These are phyloP conservation scores for Paguma larvata DNA, from an alignment of 2,797 vertebrate species.

Conservation along the genomic window DNA sequence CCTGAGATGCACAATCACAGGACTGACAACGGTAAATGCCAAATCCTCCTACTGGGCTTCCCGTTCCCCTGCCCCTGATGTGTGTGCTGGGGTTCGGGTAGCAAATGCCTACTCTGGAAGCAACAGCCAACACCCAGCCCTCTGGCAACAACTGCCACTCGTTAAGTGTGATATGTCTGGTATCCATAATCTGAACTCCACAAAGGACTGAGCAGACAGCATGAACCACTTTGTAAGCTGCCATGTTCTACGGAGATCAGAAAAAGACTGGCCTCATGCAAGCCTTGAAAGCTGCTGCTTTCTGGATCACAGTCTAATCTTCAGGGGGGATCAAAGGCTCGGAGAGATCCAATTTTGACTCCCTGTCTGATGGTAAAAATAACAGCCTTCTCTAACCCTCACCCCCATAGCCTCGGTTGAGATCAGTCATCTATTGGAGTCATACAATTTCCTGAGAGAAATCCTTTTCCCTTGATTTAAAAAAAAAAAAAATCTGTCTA, in stretches of 20 bases:
- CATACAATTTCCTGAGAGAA: slow-evolving; percentile 84
- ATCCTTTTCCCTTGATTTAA: slow-evolving; percentile 78
- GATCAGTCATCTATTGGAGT: slow-evolving; percentile 83
- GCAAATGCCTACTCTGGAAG: slow-evolving; percentile 72
- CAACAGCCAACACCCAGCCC: slow-evolving; percentile 32
- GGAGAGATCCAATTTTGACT: slow-evolving; percentile 82
- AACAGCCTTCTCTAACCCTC: slow-evolving; percentile 78
- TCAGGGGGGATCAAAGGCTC: slow-evolving; percentile 83
- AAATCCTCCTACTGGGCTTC: slow-evolving; percentile 62
- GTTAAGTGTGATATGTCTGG: slow-evolving; percentile 90
- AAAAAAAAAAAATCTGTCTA: slow-evolving; percentile 61
- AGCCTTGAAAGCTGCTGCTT: slow-evolving; percentile 82
- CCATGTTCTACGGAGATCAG: slow-evolving; percentile 87
- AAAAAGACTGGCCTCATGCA: slow-evolving; percentile 83
- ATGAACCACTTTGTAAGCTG: slow-evolving; percentile 88
- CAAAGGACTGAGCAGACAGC: slow-evolving; percentile 88
- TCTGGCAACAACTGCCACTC: slow-evolving; percentile 81
- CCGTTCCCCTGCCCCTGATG: slow-evolving; percentile 5
- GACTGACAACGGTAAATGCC: slow-evolving; percentile 93
- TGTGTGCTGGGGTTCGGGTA: slow-evolving; percentile 84
- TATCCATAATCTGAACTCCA: slow-evolving; percentile 88
- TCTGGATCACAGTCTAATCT: slow-evolving; percentile 83
- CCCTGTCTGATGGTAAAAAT: slow-evolving; percentile 84
- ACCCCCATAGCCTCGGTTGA: slow-evolving; percentile 68
- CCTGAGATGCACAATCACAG: slow-evolving; percentile 92